phyloP scores from a whole-genome alignment of 2,113 vertebrate genomes.

The Zosterops hypoxanthus region DNA sequence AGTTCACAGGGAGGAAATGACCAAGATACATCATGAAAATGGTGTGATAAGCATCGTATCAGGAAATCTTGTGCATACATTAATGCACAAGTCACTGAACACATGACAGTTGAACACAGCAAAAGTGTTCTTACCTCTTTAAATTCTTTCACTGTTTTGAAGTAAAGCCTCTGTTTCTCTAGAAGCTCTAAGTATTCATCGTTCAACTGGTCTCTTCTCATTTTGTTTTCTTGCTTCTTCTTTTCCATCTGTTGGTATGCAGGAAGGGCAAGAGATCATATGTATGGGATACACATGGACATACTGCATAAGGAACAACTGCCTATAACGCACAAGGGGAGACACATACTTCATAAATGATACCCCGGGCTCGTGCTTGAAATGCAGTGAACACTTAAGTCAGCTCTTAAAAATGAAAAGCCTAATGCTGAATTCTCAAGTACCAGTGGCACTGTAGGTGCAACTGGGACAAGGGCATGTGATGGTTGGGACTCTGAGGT shows the following conservation, averaged over 20 bases:
- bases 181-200: conserved; percentile 95
- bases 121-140: conserved; percentile 86
- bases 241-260: conserved; percentile 88
- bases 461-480: neutral
- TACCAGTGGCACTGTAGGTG: neutral
- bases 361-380: neutral
- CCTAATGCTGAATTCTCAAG: neutral
- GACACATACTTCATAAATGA: neutral
- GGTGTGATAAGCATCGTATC: neutral
- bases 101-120: neutral
- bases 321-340: neutral
- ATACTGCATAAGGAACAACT: neutral
- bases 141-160: conserved; percentile 98
- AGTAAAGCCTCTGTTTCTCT: conserved; percentile 95
- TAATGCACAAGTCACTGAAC: neutral
- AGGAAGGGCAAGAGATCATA: neutral
- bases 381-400: neutral
- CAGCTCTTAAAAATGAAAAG: neutral
- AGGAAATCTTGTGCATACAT: neutral
- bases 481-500: neutral
- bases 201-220: conserved; percentile 95
- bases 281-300: neutral
- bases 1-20: neutral
- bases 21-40: rapidly evolving
- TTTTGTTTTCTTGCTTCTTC: conserved; percentile 98